A percentile compares a stretch with the other conserved stretches of the same genome.
Evolutionary conservation across 1,140 invertebrate species (phyloP).

Genomic region (Berghia stephanieae): DNA sequence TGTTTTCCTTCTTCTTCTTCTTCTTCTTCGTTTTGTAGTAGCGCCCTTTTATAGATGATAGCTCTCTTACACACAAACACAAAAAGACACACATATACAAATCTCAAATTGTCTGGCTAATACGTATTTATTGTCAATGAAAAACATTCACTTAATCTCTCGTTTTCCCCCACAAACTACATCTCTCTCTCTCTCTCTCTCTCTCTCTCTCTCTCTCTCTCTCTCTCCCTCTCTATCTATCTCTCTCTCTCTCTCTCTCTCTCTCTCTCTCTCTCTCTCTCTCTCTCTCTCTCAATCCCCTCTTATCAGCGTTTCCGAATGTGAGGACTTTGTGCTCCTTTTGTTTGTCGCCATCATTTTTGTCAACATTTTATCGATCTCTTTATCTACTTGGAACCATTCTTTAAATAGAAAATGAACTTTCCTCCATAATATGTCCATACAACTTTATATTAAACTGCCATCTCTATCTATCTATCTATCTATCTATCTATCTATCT

Average conservation of each 20-base stretch:
- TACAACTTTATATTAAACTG: neutral
- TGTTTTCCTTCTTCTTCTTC: too few relatives aligned
- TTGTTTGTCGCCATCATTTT: neutral
- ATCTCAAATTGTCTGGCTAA: too few relatives aligned
- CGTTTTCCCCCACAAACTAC: too few relatives aligned
- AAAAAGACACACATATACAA: too few relatives aligned
- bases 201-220: neutral
- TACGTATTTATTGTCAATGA: too few relatives aligned
- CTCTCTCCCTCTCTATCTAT: slow-evolving; percentile 5
- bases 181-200: neutral
- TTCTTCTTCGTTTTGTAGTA: too few relatives aligned
- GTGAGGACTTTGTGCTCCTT: neutral
- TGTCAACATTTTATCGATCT: neutral
- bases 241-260: neutral
- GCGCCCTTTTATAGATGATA: too few relatives aligned
- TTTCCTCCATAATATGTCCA: neutral
- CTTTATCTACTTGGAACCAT: neutral
- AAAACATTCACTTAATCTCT: too few relatives aligned
- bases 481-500: too few relatives aligned
- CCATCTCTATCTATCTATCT: too few relatives aligned
- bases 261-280: slow-evolving; percentile 10
- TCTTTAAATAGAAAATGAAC: neutral
- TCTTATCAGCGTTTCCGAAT: too few relatives aligned
- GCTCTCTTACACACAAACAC: too few relatives aligned
- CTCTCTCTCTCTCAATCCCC: slow-evolving; percentile 27